Conservation (phyloP, 2,797 vertebrate species). For the Macropus fuliginosus region DNA sequence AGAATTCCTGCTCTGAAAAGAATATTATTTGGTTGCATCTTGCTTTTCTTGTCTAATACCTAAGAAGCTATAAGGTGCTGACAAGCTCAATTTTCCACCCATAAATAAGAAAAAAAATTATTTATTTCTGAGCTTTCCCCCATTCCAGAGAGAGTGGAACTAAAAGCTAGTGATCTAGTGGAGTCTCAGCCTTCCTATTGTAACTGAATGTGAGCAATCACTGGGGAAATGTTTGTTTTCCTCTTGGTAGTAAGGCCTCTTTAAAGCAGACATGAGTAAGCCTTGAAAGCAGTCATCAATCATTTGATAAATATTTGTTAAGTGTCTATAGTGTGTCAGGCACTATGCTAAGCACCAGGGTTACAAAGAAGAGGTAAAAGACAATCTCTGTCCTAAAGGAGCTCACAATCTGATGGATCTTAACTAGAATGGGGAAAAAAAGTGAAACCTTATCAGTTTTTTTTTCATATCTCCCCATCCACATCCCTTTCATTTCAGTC, state of each 20-base stretch:
- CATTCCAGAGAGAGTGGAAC: neutral
- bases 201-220: neutral
- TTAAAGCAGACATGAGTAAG: neutral
- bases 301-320: neutral
- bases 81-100: neutral
- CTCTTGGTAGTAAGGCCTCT: neutral
- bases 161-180: neutral
- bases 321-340: neutral
- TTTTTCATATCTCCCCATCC: neutral
- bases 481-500: neutral
- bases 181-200: neutral
- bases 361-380: neutral
- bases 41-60: neutral
- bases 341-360: neutral
- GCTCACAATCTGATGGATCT: neutral
- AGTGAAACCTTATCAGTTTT: neutral
- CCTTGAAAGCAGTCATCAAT: neutral
- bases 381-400: neutral
- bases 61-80: neutral
- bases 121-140: neutral
- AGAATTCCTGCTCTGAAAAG: neutral
- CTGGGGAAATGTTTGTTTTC: neutral
- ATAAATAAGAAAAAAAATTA: neutral
- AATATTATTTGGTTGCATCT: neutral
- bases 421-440: neutral